Evolutionary conservation across 2,888 invertebrate genomes (phyloP), one percentile per base, ranked within the genome.

Genomic region (Caenorhabditis sp.): DNA sequence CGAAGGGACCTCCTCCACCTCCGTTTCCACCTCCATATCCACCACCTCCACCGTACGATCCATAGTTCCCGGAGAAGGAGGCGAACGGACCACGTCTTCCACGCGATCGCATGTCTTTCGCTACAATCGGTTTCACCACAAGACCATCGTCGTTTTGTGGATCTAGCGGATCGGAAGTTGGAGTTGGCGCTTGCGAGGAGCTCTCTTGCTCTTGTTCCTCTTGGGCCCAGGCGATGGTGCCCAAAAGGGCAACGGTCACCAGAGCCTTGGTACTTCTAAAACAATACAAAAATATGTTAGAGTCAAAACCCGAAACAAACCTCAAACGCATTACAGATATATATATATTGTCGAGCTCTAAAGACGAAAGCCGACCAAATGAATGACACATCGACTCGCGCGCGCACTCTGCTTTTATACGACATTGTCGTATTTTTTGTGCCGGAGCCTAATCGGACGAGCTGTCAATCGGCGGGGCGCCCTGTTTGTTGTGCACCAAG

Each of bases 1-100:
- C 70, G 53, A 76, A 76, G 11, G 75, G 48, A 26, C 68, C 68
- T 8, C 63, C 72, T 15, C 63, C 53, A 7, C 66, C 66, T 3
- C 66, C 53, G 8, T 56, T 35, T 2, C 56, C 59, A 13, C 55
- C 41, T 24, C 68, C 68, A n/a, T 32, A 20, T 7, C 46, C 35
- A 15, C 70, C 70, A n/a, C 66, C 66, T 22, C 75, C 62, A 6
- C 75, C 75, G 15, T 63, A 76, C 15, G 55, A 56, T 53, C 76
- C 76, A 32, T 70, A 71, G 15, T 45, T 59, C 5, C 70, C 76
- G 24, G 66, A 46, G 35, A 68, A 68, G 1, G 61, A 58, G 8
- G 68, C 52, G 37, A 76, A 76, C 9, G 76, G 59, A 6, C 65
- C 63, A 0, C 65, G 52, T 26, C 62, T 9, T 17, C 72, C 72